Percentiles rank a stretch among this genome's conserved stretches.
Conservation (phyloP, 2,888 invertebrate species). For the Octodonta nipae region DNA sequence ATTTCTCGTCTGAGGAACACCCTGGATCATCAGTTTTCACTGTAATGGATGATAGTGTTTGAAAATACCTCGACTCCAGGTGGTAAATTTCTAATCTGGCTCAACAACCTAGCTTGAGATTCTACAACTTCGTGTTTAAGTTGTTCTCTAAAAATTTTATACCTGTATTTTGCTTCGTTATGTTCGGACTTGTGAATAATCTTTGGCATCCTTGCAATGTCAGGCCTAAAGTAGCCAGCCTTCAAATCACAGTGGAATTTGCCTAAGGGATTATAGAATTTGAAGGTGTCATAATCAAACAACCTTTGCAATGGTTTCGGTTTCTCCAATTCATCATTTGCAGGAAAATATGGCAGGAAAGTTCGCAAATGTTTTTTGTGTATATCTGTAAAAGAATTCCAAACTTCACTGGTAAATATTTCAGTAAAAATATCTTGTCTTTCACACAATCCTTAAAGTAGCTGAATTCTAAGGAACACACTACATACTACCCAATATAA, state of each 20-base stretch:
- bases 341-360: slow-evolving; percentile 63
- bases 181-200: slow-evolving; percentile 63
- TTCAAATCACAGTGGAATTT: slow-evolving; percentile 57
- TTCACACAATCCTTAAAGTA: slow-evolving; percentile 74
- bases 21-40: slow-evolving; percentile 56
- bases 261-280: slow-evolving; percentile 57
- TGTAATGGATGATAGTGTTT: slow-evolving; percentile 56
- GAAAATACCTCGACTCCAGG: slow-evolving; percentile 47
- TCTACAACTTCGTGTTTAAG: slow-evolving; percentile 61
- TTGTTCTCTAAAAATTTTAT: slow-evolving; percentile 44
- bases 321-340: slow-evolving; percentile 58
- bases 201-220: slow-evolving; percentile 66
- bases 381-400: slow-evolving; percentile 64
- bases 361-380: slow-evolving; percentile 59
- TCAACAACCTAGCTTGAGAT: slow-evolving; percentile 57
- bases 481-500: no score
- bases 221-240: slow-evolving; percentile 72
- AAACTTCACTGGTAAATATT: slow-evolving; percentile 69
- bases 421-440: slow-evolving; percentile 65
- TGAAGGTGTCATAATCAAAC: slow-evolving; percentile 64
- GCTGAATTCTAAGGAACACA: slow-evolving; percentile 50
- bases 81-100: slow-evolving; percentile 50
- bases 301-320: slow-evolving; percentile 61
- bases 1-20: slow-evolving; percentile 58
- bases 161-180: slow-evolving; percentile 48